A percentile compares a stretch with the other conserved stretches of the same genome.
These are phyloP conservation scores for Oeneis ivallda DNA, from an alignment of 2,888 invertebrate species.

Conservation along the genomic window DNA sequence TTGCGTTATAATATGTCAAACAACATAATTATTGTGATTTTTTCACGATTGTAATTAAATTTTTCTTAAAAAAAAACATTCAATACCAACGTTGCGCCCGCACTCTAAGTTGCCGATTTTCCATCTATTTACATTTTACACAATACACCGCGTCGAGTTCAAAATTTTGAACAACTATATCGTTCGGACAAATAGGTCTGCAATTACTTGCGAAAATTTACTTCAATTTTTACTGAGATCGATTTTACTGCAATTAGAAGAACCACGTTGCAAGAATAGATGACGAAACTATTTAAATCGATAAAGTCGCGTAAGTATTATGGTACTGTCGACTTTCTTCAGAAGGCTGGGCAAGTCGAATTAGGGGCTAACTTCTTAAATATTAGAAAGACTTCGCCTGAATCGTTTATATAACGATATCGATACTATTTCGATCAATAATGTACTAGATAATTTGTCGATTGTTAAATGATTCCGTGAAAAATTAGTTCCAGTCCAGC, in stretches of 20 bases:
- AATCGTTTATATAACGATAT: conserved; percentile 9
- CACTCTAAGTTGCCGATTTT: too few species aligned
- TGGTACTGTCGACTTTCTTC: neutral
- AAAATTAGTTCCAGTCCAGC: too few species aligned
- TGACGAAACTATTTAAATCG: neutral
- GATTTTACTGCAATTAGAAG: neutral
- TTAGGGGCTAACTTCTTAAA: neutral
- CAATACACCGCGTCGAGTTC: too few species aligned
- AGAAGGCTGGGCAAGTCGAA: neutral
- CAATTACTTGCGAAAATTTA: neutral
- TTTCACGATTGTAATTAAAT: conserved; percentile 42
- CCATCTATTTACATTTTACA: too few species aligned
- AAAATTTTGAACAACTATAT: too few species aligned
- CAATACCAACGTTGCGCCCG: too few species aligned
- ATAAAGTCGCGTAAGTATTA: neutral
- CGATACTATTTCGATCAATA: conserved; percentile 39
- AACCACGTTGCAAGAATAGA: neutral
- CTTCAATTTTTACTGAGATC: neutral
- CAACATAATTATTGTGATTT: neutral
- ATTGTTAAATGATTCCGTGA: too few species aligned
- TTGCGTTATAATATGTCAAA: neutral
- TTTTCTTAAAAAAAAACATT: too few species aligned
- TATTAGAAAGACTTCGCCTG: neutral
- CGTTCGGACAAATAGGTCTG: conserved; percentile 35
- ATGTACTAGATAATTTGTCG: too few species aligned